Base-by-base conservation (phyloP, 2,888 invertebrate genomes). In the Germaria angustata region DNA sequence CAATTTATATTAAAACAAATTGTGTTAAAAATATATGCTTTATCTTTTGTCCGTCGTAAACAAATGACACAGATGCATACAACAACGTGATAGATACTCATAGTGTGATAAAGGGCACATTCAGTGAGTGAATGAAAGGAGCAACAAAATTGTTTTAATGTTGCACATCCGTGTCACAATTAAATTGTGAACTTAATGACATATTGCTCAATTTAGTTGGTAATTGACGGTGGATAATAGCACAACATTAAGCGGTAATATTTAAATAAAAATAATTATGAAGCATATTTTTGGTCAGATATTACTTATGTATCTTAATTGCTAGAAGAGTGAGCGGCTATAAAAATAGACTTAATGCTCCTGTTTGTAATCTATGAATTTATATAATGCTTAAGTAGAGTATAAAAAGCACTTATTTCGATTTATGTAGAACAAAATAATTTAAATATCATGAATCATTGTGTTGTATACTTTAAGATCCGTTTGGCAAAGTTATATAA, bases 91-190 rank as follows among this genome's bases (percentile, higher is more conserved):
- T 63, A 66, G 28, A 41, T 9, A 49, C 55, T 76, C 39, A 17
- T 69, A 73, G 57, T 44, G 32, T 49, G 69, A 75, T 75, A 78
- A 81, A 81, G 55, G 69, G 75, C 78, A 71, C 79, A 73, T 71
- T 44, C 46, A 57, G 53, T 46, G 59, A 55, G n/a, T 73, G 55
- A 63, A 57, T 68, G 71, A 63, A 71, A 55, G 15, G 22, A 39
- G 13, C 20, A 39, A 36, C 39, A 39, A 36, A 78, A 78, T 65
- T 65, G 49, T 49, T 71, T 71, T 28, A 57, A 34, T 72, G n/a
- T 51, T 24, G 8, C 20, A 53, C 44, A 36, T 11, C 11, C 68
- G 66, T 41, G 55, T 57, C 28, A 22, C 61, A 80, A 80, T 84
- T 73, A 65, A 71, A 69, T 71, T 71, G 59, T 44, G 24, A 72